These are phyloP conservation scores for Phrynosoma blainvillii DNA, from an alignment of 2,113 vertebrate genomes.

Conservation along the genomic window DNA sequence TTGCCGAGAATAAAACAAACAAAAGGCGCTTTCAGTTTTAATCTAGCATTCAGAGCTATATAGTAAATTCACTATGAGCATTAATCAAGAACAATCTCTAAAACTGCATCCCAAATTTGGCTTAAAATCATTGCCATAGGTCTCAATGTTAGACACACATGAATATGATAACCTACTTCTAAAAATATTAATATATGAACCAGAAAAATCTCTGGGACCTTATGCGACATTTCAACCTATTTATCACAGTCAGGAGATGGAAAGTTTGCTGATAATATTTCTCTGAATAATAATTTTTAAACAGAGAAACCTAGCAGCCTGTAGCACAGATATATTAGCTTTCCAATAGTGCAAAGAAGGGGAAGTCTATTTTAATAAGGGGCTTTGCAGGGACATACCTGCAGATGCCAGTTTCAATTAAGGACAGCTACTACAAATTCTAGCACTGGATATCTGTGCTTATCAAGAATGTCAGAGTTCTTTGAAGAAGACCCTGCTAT, in stretches of 20 bases:
- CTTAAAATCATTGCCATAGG: background rate
- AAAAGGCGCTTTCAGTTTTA: background rate
- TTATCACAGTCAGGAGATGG: constrained; percentile 25
- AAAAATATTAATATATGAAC: constrained; percentile 23
- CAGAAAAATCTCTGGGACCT: constrained; percentile 15
- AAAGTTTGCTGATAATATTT: constrained; percentile 38
- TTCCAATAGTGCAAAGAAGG: background rate
- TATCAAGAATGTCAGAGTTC: constrained; percentile 58
- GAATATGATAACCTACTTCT: constrained; percentile 22
- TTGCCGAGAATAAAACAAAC: constrained; percentile 4
- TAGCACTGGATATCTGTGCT: constrained; percentile 44
- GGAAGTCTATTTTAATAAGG: constrained; percentile 43
- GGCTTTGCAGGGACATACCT: constrained; percentile 48
- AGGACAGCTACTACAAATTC: constrained; percentile 49
- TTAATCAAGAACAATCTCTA: constrained; percentile 11
- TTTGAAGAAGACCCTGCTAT: constrained; percentile 64
- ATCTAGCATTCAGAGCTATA: constrained; percentile 1
- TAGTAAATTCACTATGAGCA: constrained; percentile 8
- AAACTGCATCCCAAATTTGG: constrained; percentile 17
- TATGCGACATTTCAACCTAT: constrained; percentile 13
- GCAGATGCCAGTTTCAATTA: constrained; percentile 55
- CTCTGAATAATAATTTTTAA: constrained; percentile 33
- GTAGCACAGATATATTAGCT: constrained; percentile 33
- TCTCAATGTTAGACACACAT: constrained; percentile 28
- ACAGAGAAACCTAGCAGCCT: constrained; percentile 29